A percentile compares a stretch with the other conserved stretches of the same genome.
phyloP scores from a whole-genome alignment of 2,797 vertebrate genomes.

The Darevskia mixta region DNA sequence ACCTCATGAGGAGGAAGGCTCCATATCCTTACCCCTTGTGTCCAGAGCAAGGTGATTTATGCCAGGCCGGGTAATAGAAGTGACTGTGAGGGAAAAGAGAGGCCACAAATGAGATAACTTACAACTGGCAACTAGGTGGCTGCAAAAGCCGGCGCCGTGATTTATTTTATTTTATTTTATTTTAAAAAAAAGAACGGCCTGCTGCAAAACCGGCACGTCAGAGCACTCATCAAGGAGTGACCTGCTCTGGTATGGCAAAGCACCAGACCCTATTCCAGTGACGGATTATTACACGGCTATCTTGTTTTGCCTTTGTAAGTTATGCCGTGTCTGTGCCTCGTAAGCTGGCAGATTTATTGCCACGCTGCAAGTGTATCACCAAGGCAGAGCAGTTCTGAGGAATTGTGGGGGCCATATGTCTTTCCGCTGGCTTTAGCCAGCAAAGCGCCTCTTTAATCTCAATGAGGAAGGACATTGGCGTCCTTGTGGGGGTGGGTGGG shows the following conservation, averaged over 20 bases:
- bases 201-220: not conserved
- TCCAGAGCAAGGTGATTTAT: constrained; percentile 60
- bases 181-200: not conserved
- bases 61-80: constrained; percentile 63
- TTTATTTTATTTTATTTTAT: constrained; percentile 3
- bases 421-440: constrained; percentile 31
- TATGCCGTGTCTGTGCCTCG: not conserved
- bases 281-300: constrained; percentile 41
- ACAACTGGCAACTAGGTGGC: constrained; percentile 17
- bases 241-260: constrained; percentile 13
- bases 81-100: constrained; percentile 40
- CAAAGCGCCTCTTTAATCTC: constrained; percentile 47
- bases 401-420: not conserved
- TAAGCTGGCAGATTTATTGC: constrained; percentile 13
- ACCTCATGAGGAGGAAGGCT: constrained; percentile 53
- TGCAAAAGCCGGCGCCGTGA: constrained; percentile 30
- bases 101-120: constrained; percentile 44
- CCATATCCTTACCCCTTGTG: constrained; percentile 56
- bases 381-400: constrained; percentile 46
- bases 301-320: constrained; percentile 25
- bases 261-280: constrained; percentile 32
- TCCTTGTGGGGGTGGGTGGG: not conserved
- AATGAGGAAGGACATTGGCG: constrained; percentile 12
- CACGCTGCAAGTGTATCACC: constrained; percentile 5
- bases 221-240: constrained; percentile 23